Evolutionary conservation across 2,797 vertebrate genomes (phyloP), one percentile per base, ranked within the genome.

Genomic region (Pelodytes ibericus): DNA sequence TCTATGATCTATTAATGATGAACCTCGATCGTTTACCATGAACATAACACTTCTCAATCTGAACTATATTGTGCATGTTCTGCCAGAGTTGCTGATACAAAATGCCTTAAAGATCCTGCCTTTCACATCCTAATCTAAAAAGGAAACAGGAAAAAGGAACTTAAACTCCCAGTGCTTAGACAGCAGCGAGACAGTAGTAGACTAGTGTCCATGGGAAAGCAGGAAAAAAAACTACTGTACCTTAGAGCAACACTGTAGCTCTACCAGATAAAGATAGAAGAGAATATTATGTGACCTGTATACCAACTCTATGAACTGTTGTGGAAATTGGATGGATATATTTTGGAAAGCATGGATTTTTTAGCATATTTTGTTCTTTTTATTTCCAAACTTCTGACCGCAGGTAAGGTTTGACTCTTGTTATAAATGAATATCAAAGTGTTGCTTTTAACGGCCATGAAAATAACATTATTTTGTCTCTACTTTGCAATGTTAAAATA

Each of bases 121-220:
- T 92, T 92, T 91, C 89, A 90, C 91, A 93, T 94, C 92, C 93
- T 93, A 92, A 91, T 91, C 91, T 92, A 90, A 88, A 93, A 90
- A 94, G 94, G 94, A 95, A 95, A 95, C 94, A 95, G 94, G 94
- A 95, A 95, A 94, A 94, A 91, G 94, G 94, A 95, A 94, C 94
- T 91, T 91, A 85, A 90, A 91, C 92, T 95, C 94, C 93, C 93
- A 88, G 88, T 86, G 88, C 89, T 93, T 89, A 90, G 89, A 89
- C 88, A 88, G 90, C 86, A 89, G 86, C 88, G 89, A 90, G 85
- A 87, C 87, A 87, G 86, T 83, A 87, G 80, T 84, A 84, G 87
- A 82, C 81, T 61, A 69, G 83, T 83, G 79, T 79, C 71, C 65
- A 79, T 73, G 77, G 71, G 77, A 74, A 74, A 73, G 70, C 70